A percentile compares a stretch with the other conserved stretches of the same genome.
Conservation (phyloP, 2,797 vertebrate species). For the Morus bassanus region DNA sequence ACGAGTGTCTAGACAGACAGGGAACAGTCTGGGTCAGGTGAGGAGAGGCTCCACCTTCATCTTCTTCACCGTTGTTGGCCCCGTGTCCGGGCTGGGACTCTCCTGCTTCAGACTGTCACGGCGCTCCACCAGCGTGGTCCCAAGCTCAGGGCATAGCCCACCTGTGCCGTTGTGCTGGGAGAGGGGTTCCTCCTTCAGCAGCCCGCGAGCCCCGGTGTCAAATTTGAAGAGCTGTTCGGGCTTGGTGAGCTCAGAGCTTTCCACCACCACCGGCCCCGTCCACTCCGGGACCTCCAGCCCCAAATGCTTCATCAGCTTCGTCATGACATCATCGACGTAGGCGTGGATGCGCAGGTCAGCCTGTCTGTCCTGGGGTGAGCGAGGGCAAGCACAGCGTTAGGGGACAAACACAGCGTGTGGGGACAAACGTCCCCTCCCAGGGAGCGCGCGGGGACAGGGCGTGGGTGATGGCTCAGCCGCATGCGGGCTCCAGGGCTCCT, state of each 20-base stretch:
- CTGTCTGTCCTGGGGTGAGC: conserved; percentile 84
- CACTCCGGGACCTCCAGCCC: conserved; percentile 88
- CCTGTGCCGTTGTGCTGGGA: not conserved
- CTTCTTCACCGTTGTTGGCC: conserved; percentile 33
- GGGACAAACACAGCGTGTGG: fast-evolving
- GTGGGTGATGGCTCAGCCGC: not conserved
- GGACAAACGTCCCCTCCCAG: not conserved
- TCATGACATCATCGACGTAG: conserved; percentile 92
- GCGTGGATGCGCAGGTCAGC: conserved; percentile 87
- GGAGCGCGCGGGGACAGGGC: not conserved
- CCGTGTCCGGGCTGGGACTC: not conserved
- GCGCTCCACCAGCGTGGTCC: not conserved
- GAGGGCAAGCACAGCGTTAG: fast-evolving
- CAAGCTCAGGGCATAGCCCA: not conserved
- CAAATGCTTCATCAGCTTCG: conserved; percentile 85
- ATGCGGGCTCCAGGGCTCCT: not conserved
- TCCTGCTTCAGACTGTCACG: not conserved
- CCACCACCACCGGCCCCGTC: conserved; percentile 83
- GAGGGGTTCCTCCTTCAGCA: not conserved
- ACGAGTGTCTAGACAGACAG: not conserved
- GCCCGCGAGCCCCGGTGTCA: not conserved
- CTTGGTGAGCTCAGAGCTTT: not conserved
- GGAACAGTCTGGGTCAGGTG: conserved; percentile 63
- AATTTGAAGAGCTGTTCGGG: not conserved
- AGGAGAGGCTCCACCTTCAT: conserved; percentile 65